phyloP scores from a whole-genome alignment of 2,888 invertebrate species.

The Orthonevra nobilis region DNA sequence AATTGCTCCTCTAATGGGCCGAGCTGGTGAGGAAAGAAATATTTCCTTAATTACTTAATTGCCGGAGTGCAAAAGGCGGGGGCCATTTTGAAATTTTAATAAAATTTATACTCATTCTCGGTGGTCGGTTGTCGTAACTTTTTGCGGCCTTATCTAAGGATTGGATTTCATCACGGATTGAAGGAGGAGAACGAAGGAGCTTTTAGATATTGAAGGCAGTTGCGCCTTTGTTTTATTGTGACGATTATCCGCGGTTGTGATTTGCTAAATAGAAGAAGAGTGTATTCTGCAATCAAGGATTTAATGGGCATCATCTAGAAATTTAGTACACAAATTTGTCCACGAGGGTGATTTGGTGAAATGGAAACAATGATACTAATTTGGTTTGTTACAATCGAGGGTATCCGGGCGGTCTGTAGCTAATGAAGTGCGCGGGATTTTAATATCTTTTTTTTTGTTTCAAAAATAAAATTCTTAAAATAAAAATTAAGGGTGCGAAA shows the following conservation, averaged over 20 bases:
- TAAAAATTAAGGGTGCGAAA: too few relatives aligned
- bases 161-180: too few relatives aligned
- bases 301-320: not conserved
- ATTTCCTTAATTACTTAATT: constrained; percentile 60
- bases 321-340: not conserved
- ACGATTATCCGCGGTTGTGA: constrained; percentile 46
- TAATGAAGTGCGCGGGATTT: constrained; percentile 4
- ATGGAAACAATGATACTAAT: constrained; percentile 14
- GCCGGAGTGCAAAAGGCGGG: constrained; percentile 11
- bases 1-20: constrained; percentile 30
- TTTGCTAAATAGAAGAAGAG: constrained; percentile 20
- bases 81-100: constrained; percentile 46
- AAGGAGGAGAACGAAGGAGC: too few relatives aligned
- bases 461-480: too few relatives aligned
- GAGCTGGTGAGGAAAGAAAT: constrained; percentile 42
- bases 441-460: constrained; percentile 3
- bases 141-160: constrained; percentile 30
- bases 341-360: not conserved
- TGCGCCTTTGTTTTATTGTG: constrained; percentile 39
- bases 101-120: constrained; percentile 49
- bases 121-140: too few relatives aligned
- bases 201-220: constrained; percentile 9
- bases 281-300: constrained; percentile 6
- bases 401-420: not conserved
- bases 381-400: constrained; percentile 27